phyloP scores from a whole-genome alignment of 2,113 vertebrate genomes.

The Poicephalus meyeri region DNA sequence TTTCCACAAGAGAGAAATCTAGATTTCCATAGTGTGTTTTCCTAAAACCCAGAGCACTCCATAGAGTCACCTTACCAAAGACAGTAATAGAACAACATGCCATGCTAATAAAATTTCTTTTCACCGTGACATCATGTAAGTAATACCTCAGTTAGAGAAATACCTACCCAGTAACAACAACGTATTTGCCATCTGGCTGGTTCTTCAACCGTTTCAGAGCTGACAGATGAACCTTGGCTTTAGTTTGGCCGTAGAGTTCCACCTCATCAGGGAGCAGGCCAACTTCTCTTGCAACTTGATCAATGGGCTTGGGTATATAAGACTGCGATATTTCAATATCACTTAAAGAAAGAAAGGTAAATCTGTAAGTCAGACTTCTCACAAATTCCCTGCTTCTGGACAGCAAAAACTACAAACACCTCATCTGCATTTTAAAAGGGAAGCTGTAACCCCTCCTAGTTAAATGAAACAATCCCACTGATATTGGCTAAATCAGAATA shows the following conservation, averaged over 20 bases:
- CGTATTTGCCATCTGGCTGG: constrained; percentile 91
- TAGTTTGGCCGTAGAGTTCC: constrained; percentile 91
- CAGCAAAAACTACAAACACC: neutral
- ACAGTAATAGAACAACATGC: neutral
- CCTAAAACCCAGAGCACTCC: neutral
- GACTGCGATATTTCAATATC: constrained; percentile 94
- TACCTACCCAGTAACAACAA: constrained; percentile 93
- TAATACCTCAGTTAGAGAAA: neutral
- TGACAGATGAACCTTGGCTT: constrained; percentile 91
- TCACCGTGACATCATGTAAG: neutral
- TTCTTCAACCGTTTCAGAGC: constrained; percentile 83
- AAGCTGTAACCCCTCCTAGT: neutral
- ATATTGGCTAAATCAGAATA: neutral
- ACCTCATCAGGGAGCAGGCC: constrained; percentile 89
- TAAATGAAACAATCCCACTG: neutral
- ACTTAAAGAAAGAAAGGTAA: constrained; percentile 71
- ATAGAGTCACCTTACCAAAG: neutral
- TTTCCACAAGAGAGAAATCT: neutral
- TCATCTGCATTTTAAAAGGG: neutral
- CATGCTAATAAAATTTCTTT: neutral
- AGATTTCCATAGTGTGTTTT: neutral
- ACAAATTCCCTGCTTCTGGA: neutral
- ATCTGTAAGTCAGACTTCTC: neutral
- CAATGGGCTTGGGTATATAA: constrained; percentile 85
- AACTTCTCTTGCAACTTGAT: constrained; percentile 82